Conservation (phyloP, 2,113 vertebrate species). For the Penelope pileata region DNA sequence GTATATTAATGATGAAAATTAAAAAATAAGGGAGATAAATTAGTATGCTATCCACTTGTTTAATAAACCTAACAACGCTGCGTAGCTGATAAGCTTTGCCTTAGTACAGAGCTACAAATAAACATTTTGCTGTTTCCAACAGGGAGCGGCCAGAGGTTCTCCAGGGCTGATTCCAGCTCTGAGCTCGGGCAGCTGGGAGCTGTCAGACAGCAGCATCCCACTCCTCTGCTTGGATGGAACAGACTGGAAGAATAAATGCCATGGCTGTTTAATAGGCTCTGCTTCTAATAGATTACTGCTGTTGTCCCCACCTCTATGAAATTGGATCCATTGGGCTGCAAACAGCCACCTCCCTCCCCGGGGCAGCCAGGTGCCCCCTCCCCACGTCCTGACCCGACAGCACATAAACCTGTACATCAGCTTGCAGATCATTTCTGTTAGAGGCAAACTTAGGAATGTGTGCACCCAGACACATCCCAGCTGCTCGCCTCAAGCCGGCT, state of each 20-base stretch:
- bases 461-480: neutral
- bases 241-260: neutral
- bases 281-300: neutral
- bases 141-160: neutral
- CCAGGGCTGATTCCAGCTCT: neutral
- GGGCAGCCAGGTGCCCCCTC: neutral
- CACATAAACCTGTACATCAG: neutral
- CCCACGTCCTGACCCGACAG: neutral
- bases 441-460: neutral
- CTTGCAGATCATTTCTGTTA: neutral
- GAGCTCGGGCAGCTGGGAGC: neutral
- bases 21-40: constrained; percentile 44
- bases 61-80: neutral
- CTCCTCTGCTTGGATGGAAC: neutral
- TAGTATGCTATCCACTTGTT: neutral
- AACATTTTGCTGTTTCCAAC: neutral
- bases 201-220: neutral
- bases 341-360: neutral
- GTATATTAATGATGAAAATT: constrained; percentile 44
- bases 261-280: neutral
- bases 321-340: neutral
- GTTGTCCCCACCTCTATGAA: neutral
- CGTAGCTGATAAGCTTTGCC: neutral
- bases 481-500: neutral
- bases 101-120: neutral